These are phyloP conservation scores for Calonectris borealis DNA, from an alignment of 2,113 vertebrate species.

Conservation along the genomic window DNA sequence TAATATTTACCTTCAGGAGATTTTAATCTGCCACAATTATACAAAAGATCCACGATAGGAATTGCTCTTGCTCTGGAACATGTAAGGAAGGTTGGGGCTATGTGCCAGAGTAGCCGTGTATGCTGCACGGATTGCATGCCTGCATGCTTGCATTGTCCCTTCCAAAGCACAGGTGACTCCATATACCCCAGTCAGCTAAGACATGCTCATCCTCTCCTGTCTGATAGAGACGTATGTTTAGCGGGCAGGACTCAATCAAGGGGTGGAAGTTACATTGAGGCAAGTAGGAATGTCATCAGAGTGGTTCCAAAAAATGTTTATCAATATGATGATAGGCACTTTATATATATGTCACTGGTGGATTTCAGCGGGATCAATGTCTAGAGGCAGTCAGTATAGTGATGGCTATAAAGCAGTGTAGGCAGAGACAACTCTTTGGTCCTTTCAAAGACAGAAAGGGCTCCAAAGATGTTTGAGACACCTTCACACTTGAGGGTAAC, in stretches of 20 bases:
- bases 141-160: not conserved
- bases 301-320: too few species aligned
- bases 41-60: not conserved
- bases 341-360: too few species aligned
- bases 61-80: rapidly evolving
- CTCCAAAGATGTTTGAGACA: not conserved
- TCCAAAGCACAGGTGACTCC: not conserved
- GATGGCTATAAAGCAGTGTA: not conserved
- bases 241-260: not conserved
- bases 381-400: not conserved
- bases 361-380: not conserved
- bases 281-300: too few species aligned
- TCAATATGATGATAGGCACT: too few species aligned
- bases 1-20: not conserved
- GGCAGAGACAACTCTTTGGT: not conserved
- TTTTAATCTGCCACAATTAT: not conserved
- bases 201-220: not conserved
- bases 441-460: not conserved
- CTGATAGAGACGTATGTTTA: rapidly evolving
- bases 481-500: not conserved
- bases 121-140: rapidly evolving
- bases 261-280: not conserved
- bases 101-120: not conserved
- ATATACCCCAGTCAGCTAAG: not conserved
- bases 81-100: not conserved